Conservation (phyloP, 1,140 invertebrate species). For the Rhopalosiphum maidis region DNA sequence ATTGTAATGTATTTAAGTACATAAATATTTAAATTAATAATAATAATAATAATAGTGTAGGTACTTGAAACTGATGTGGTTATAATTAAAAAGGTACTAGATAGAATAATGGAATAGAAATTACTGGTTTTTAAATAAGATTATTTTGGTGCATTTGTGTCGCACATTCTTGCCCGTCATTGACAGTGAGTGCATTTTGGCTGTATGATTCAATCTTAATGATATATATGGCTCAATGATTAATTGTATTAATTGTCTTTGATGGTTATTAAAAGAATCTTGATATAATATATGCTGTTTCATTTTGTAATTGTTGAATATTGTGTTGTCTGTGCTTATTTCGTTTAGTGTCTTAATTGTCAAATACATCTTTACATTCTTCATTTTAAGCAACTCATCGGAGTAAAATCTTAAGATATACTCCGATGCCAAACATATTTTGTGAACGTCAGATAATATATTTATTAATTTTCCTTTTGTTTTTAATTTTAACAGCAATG, state of each 20-base stretch:
- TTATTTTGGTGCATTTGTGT: not conserved
- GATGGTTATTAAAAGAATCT: not conserved
- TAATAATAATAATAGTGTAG: too few species aligned
- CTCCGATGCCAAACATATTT: not conserved
- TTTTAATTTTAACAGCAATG: not conserved
- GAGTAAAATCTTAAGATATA: not conserved
- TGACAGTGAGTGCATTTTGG: not conserved
- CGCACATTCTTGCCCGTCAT: not conserved
- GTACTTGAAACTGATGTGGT: too few species aligned
- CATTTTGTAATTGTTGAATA: not conserved
- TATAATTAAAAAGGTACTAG: too few species aligned
- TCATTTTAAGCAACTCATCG: not conserved
- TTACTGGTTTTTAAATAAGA: slow-evolving; percentile 4
- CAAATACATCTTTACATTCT: not conserved
- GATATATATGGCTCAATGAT: not conserved
- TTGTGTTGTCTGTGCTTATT: not conserved
- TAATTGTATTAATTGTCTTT: not conserved
- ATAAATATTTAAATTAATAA: too few species aligned
- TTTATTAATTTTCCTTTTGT: not conserved
- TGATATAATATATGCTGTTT: not conserved
- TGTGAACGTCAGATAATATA: not conserved
- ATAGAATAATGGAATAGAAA: too few species aligned
- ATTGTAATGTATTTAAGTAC: too few species aligned
- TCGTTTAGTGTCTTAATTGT: not conserved
- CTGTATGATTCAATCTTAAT: not conserved